A percentile compares a stretch with the other conserved stretches of the same genome.
Conservation (phyloP, 2,888 invertebrate genomes). For the Rambutsinella grinnellia region DNA sequence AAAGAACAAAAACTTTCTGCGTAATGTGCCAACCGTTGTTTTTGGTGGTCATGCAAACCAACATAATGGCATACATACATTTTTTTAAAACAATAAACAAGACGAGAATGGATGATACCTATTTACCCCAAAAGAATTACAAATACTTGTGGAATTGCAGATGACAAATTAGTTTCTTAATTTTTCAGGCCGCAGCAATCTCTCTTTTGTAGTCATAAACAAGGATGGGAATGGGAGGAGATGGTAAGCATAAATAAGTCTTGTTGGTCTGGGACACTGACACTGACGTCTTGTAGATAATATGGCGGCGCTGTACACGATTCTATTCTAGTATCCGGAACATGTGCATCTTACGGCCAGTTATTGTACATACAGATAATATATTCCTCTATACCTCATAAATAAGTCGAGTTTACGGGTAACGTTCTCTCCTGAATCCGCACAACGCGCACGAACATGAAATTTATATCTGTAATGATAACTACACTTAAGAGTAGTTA, state of each 20-base stretch:
- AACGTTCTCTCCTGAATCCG: conserved; percentile 42
- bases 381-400: conserved; percentile 27
- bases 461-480: conserved; percentile 51
- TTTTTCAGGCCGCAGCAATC: conserved; percentile 41
- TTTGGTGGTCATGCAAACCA: neutral
- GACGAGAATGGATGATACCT: too few relatives aligned
- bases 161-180: conserved; percentile 43
- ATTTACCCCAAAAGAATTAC: conserved; percentile 3
- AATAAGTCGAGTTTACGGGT: conserved; percentile 36
- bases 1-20: neutral
- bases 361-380: neutral
- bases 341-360: neutral
- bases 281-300: conserved; percentile 35
- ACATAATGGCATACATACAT: neutral
- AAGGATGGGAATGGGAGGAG: conserved; percentile 24
- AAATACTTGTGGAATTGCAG: neutral
- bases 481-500: conserved; percentile 39
- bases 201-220: conserved; percentile 26
- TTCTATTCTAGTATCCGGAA: neutral
- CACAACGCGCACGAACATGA: conserved; percentile 30
- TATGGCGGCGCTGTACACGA: neutral
- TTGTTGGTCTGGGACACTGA: conserved; percentile 25
- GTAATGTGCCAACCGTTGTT: neutral
- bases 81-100: neutral
- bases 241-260: conserved; percentile 46